Conservation (phyloP, 2,113 vertebrate genomes). For the Actinemys pallida region DNA sequence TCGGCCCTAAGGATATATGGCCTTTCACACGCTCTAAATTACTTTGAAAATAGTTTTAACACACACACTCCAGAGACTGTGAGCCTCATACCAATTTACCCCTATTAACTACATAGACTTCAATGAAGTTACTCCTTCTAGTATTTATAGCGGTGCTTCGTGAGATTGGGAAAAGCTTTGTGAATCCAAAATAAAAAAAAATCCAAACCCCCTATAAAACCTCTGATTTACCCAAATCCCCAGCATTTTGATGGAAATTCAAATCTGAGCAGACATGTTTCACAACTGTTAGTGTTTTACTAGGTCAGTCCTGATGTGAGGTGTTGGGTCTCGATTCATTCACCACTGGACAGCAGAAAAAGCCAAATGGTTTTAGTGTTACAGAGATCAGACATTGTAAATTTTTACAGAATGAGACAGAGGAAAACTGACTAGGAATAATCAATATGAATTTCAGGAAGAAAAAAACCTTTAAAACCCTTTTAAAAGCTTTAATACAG, state of each 20-base stretch:
- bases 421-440: not conserved
- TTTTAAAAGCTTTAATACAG: slow-evolving; percentile 36
- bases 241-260: not conserved
- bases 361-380: not conserved
- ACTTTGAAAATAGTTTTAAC: slow-evolving; percentile 1
- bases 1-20: not conserved
- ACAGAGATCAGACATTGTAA: not conserved
- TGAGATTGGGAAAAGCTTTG: not conserved
- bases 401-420: not conserved
- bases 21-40: not conserved
- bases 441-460: not conserved
- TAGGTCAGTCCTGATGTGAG: not conserved
- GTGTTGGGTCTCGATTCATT: not conserved
- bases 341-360: not conserved
- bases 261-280: not conserved
- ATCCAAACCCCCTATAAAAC: not conserved
- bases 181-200: not conserved
- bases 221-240: not conserved
- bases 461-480: slow-evolving; percentile 14
- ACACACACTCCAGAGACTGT: not conserved
- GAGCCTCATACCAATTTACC: not conserved
- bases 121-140: not conserved
- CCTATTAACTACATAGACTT: not conserved
- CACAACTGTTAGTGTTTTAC: not conserved
- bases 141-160: not conserved